phyloP scores from a whole-genome alignment of 2,888 invertebrate genomes.

The Apodemia hepburni region DNA sequence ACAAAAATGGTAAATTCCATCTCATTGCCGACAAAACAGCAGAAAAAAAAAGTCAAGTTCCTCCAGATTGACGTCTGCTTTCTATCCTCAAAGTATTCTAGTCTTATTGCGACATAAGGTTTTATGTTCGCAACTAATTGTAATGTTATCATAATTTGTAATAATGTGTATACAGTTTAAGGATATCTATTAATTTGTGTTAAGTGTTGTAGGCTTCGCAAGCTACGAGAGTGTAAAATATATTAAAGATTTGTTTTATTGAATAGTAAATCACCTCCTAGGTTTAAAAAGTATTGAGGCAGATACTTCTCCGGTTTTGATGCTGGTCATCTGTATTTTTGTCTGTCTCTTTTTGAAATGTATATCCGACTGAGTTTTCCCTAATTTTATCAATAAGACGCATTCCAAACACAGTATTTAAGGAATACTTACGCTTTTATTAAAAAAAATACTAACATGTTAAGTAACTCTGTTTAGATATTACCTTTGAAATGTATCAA shows the following conservation, averaged over 20 bases:
- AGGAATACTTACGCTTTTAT: conserved; percentile 55
- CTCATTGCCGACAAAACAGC: conserved; percentile 57
- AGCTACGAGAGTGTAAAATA: conserved; percentile 61
- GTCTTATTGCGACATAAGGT: conserved; percentile 70
- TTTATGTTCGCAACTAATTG: conserved; percentile 73
- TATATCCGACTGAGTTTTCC: conserved; percentile 50
- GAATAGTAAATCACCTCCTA: conserved; percentile 55
- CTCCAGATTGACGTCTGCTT: conserved; percentile 70
- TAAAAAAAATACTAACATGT: conserved; percentile 36
- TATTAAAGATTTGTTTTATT: conserved; percentile 54
- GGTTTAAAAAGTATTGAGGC: conserved; percentile 47
- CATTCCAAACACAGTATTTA: conserved; percentile 74
- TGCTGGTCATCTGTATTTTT: conserved; percentile 56
- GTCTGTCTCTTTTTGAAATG: conserved; percentile 43
- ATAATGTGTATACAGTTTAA: conserved; percentile 53
- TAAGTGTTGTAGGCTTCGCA: conserved; percentile 66
- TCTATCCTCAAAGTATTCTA: conserved; percentile 80
- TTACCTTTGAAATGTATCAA: conserved; percentile 38
- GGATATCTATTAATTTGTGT: conserved; percentile 61
- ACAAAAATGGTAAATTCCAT: conserved; percentile 44
- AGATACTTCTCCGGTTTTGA: conserved; percentile 45
- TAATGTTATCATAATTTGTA: conserved; percentile 64
- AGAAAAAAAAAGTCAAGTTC: conserved; percentile 57
- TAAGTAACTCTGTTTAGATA: conserved; percentile 36
- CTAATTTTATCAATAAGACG: conserved; percentile 50